Conservation (phyloP, 2,113 vertebrate species). For the Mustela nigripes region DNA sequence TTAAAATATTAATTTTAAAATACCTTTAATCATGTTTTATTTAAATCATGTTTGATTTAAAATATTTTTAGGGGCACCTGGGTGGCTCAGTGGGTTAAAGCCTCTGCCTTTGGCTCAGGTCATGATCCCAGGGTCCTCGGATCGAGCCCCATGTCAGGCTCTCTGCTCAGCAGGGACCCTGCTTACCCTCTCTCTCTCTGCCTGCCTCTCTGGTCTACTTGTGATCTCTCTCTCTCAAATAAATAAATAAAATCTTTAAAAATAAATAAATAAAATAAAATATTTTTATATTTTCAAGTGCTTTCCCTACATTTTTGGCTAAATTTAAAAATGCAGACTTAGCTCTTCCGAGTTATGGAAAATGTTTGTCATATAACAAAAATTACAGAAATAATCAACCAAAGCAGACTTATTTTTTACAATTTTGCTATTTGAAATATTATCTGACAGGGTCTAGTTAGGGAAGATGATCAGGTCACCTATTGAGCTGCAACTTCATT, state of each 20-base stretch:
- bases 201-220: no score
- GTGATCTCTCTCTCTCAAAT: no score
- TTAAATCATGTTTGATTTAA: neutral
- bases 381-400: neutral
- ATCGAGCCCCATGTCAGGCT: no score
- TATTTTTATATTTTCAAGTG: neutral
- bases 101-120: no score
- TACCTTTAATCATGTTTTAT: neutral
- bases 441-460: neutral
- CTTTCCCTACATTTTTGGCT: neutral
- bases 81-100: no score
- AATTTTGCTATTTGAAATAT: neutral
- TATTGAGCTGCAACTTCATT: neutral
- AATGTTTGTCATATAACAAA: neutral
- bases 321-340: neutral
- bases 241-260: no score
- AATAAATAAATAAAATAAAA: neutral
- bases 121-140: no score
- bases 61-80: neutral
- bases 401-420: neutral
- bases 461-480: neutral
- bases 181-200: no score
- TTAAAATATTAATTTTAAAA: conserved; percentile 15
- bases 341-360: neutral
- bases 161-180: no score